These are phyloP conservation scores for Dysdera silvatica DNA, from an alignment of 1,140 invertebrate species.

Conservation along the genomic window DNA sequence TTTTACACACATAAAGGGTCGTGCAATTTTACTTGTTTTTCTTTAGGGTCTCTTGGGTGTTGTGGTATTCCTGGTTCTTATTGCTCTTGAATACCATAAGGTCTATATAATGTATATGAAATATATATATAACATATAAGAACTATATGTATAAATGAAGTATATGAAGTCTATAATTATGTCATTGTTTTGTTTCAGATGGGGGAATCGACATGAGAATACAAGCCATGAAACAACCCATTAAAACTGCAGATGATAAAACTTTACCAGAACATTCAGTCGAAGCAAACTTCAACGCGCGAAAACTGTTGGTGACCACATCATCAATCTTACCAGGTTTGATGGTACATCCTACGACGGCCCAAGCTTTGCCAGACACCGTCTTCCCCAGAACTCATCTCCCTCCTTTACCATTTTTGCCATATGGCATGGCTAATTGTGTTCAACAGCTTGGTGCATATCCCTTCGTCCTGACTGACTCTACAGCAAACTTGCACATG, in stretches of 20 bases:
- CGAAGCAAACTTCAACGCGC: constrained; percentile 13
- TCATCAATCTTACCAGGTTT: constrained; percentile 15
- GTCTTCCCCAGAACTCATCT: constrained; percentile 23
- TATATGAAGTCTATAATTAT: no score
- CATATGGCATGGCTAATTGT: constrained; percentile 20
- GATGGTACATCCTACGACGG: constrained; percentile 20
- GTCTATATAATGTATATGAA: no score
- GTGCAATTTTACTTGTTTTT: no score
- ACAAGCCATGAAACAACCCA: constrained; percentile 23
- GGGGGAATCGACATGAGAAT: constrained; percentile 23
- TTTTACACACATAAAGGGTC: no score
- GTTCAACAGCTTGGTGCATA: constrained; percentile 17
- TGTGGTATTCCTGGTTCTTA: no score
- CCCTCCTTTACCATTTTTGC: constrained; percentile 19
- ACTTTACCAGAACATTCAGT: neutral
- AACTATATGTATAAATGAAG: no score
- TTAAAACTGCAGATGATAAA: neutral
- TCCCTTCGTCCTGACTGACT: constrained; percentile 11
- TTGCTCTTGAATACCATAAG: no score
- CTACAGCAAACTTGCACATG: no score
- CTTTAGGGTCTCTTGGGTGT: no score
- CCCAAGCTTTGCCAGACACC: constrained; percentile 19
- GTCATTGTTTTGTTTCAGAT: constrained; percentile 16
- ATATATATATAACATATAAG: no score
- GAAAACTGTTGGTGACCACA: constrained; percentile 4